phyloP scores from a whole-genome alignment of 2,113 vertebrate genomes.

The Eptesicus fuscus region DNA sequence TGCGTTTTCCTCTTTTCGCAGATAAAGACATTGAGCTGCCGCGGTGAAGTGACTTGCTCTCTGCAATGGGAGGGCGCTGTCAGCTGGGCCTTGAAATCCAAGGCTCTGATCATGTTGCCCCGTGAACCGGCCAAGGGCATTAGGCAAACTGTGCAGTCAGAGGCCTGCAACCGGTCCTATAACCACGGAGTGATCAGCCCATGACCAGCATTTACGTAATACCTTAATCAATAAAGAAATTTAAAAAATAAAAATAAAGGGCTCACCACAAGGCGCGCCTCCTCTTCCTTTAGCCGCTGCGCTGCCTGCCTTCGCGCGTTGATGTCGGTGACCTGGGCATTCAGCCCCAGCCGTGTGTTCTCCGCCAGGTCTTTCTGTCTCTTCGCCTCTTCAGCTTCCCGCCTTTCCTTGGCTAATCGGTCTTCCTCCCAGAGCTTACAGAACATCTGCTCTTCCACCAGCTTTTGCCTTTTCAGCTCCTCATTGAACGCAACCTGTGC shows the following conservation, averaged over 20 bases:
- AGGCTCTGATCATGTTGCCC: background rate
- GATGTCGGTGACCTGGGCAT: conserved; percentile 72
- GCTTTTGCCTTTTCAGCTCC: conserved; percentile 68
- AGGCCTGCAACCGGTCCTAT: too few species aligned
- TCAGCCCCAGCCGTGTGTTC: conserved; percentile 69
- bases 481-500: conserved; percentile 83
- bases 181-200: rapidly evolving
- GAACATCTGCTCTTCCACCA: conserved; percentile 83
- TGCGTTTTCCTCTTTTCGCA: background rate
- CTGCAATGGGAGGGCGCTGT: too few species aligned
- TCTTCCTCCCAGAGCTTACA: conserved; percentile 87
- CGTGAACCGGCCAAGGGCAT: background rate
- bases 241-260: too few species aligned
- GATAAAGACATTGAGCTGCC: background rate
- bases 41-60: background rate
- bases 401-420: conserved; percentile 83
- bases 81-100: background rate
- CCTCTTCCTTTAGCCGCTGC: conserved; percentile 82
- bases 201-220: background rate
- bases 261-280: conserved; percentile 84
- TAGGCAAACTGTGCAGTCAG: background rate
- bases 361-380: conserved; percentile 40
- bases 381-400: conserved; percentile 50
- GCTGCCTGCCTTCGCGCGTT: conserved; percentile 69
- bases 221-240: too few species aligned